Evolutionary conservation across 2,888 invertebrate genomes (phyloP), one percentile per base, ranked within the genome.

Genomic region (Agrotis clavis): DNA sequence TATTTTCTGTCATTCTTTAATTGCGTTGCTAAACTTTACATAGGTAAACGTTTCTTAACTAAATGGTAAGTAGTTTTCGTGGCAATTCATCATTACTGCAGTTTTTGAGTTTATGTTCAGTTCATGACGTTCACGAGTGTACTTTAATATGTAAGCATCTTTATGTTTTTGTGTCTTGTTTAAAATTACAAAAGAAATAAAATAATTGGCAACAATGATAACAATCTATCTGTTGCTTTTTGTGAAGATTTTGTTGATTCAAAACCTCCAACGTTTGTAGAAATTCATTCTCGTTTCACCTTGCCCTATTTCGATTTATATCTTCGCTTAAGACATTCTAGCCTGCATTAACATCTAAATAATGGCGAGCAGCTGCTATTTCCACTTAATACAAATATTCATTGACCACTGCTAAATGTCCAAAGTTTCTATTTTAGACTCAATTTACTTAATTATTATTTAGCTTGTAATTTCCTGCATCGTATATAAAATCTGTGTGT

Each of bases 391-490:
- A 69, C 61, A 51, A 74, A 79, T 79, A 79, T 75, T 59, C 67
- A 71, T 70, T 45, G 54, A 21, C 47, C 62, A 51, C 51, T 68
- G 41, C 71, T 57, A 61, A 64, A 69, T 69, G 25, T 57, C 51
- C 4, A 64, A 64, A 67, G 69, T 76, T 71, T 67, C 66, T 47
- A 64, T 69, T 66, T 68, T 57, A 53, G 48, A 76, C 60, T 67
- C 50, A 66, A 65, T 69, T 80, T 19, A 47, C 63, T 67, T 72
- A 30, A 72, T 76, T 80, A 76, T 76, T 53, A 81, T 81, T 81
- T 77, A 4, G 65, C 47, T 77, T 84, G 86, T 86, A 83, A 88
- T 89, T 89, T 90, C 89, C 88, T 89, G 86, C 79, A 83, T 74
- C 64, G 57, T 77, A 25, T 57, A 67, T 47, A 45, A 75, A 81